Evolutionary conservation across 2,797 vertebrate genomes (phyloP).

Genomic region (Tadarida brasiliensis): DNA sequence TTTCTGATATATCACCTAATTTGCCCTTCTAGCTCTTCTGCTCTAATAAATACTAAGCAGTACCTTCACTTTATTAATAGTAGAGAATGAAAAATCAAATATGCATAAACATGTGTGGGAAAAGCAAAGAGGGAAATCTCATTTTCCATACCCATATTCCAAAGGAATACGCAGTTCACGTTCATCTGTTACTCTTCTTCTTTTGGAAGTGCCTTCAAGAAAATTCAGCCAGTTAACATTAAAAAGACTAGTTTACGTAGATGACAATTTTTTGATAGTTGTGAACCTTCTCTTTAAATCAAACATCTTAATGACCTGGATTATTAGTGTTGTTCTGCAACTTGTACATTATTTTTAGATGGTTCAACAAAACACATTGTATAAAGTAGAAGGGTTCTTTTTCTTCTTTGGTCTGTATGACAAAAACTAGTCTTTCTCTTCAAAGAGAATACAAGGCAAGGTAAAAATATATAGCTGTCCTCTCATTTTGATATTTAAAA

Average conservation of each 20-base stretch:
- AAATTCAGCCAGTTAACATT: constrained; percentile 81
- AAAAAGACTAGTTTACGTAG: constrained; percentile 45
- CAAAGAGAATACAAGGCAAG: constrained; percentile 27
- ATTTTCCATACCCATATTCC: constrained; percentile 92
- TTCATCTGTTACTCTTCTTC: constrained; percentile 94
- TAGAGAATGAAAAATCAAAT: constrained; percentile 1
- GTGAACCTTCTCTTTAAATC: constrained; percentile 57
- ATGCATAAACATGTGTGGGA: neutral
- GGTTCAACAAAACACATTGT: constrained; percentile 8
- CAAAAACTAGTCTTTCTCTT: constrained; percentile 19
- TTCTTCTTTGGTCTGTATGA: constrained; percentile 5
- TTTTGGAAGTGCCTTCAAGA: constrained; percentile 91
- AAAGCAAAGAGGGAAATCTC: constrained; percentile 14
- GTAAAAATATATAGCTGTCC: neutral
- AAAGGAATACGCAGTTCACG: constrained; percentile 93
- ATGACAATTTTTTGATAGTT: constrained; percentile 25
- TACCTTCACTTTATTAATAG: neutral
- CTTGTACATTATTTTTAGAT: constrained; percentile 35
- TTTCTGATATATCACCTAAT: neutral
- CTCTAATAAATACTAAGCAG: neutral
- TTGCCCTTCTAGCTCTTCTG: neutral
- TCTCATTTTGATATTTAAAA: constrained; percentile 41
- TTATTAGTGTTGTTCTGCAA: constrained; percentile 47
- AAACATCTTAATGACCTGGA: constrained; percentile 35
- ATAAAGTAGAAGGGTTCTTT: neutral